Evolutionary conservation across 2,113 vertebrate species (phyloP), one percentile per base, ranked within the genome.

Genomic region (Sinocyclocheilus grahami): DNA sequence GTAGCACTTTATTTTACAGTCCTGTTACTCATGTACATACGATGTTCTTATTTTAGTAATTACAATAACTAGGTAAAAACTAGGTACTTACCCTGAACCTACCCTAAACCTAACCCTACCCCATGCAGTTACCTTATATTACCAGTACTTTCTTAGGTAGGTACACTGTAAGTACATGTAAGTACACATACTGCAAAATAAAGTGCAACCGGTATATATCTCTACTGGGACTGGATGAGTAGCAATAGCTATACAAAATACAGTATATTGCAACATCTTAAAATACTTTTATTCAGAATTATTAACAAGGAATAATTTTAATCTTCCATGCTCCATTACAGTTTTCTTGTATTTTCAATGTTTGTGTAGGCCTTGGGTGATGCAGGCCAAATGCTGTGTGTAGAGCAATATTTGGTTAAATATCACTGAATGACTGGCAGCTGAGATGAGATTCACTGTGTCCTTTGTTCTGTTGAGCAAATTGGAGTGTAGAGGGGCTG

Each of bases 401-500:
- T n/a, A n/a, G 58, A 62, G 58, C 22, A 62, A 62, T 62, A 62
- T 62, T 62, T 62, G 63, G 79, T 62, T 72, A 80, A 83, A 83
- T 63, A 63, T 86, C 20, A 74, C 75, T 58, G 6, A 51, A 71
- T 78, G 39, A 62, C 63, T 83, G 79, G 79, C 72, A 86, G 62
- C 51, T 79, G 79, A n/a, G 72, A 74, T 81, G 39, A 24, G 79
- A 86, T 76, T 81, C 33, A 39, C 74, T n/a, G 84, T 79, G 78
- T 84, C 74, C 75, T 88, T 88, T 88, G 87, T 88, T 88, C 84
- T 42, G 48, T 75, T 78, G 72, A 65, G 51, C 58, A 51, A 48
- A 46, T 75, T 65, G n/a, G 3, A 51, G 22, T 27, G 46, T 74
- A 74, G 63, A 60, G 42, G 24, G 79, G 46, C 65, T 63, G 24